Evolutionary conservation across 2,113 vertebrate genomes (phyloP).

Genomic region (Stegostoma tigrinum): DNA sequence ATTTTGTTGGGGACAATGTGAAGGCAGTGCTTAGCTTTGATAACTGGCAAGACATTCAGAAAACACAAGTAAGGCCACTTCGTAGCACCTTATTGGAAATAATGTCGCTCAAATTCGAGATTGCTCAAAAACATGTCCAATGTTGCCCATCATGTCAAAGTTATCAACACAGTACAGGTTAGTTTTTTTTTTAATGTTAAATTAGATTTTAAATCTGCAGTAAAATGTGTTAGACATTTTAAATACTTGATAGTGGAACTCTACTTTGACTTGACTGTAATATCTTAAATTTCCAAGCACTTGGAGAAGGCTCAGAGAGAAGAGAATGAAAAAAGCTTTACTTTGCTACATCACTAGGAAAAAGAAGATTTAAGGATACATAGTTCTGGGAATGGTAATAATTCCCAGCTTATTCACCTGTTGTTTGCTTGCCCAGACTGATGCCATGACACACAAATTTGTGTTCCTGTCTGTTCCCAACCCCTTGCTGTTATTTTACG

Average conservation of each 20-base stretch:
- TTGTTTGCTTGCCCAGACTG: background rate
- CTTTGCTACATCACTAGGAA: background rate
- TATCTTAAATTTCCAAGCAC: background rate
- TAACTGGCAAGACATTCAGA: background rate
- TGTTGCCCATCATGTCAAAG: background rate
- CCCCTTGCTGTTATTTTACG: background rate
- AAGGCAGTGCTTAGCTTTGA: background rate
- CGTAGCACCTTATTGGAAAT: background rate
- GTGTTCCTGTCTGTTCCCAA: background rate
- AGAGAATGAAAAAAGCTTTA: background rate
- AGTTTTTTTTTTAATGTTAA: background rate
- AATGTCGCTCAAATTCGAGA: background rate
- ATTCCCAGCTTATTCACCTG: background rate
- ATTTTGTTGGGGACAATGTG: background rate
- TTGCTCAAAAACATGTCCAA: background rate
- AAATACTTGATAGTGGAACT: background rate
- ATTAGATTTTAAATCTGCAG: constrained; percentile 4
- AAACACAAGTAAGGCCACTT: background rate
- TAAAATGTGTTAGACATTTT: background rate
- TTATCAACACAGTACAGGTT: background rate
- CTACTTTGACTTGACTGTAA: background rate
- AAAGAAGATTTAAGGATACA: constrained; percentile 1
- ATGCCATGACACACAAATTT: background rate
- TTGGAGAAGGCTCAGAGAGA: background rate
- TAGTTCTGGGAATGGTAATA: background rate